Evolutionary conservation across 2,797 vertebrate genomes (phyloP), one percentile per base, ranked within the genome.

Genomic region (Sebastes hopkinsi): DNA sequence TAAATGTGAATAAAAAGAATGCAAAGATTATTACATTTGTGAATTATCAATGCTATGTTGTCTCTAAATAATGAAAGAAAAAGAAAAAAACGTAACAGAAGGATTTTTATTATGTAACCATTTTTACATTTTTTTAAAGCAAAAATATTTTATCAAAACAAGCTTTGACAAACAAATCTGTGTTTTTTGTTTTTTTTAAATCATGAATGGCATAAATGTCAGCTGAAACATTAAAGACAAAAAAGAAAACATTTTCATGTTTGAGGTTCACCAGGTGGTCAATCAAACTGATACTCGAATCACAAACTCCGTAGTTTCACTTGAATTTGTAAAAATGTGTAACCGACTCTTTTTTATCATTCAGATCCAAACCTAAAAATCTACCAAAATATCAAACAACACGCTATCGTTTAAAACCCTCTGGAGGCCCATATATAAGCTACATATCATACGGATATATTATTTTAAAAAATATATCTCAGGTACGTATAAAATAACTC

Each of bases 401-500:
- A 50, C 6, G 3, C 50, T 22, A 6, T 7, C 1, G 4, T 73
- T 32, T 16, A 7, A 65, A 85, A 29, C 10, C 10, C 6, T 60
- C 13, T 13, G 16, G 0, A 60, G 18, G n/a, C 5, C 12, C 5
- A 30, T 4, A 30, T 12, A 72, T 10, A 23, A 58, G 56, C 22
- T 23, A 42, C 36, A 68, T 8, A 9, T 27, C 11, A 54, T n/a
- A 62, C 6, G 1, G 50, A 61, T 66, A 52, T 27, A 59, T 64
- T 18, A 55, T 66, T 68, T 78, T 22, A 11, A 67, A 82, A 76
- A 46, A 84, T 67, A 76, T 23, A 75, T 67, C 29, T 77, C 52
- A 50, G 30, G 50, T 76, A 67, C 12, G 55, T 68, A 72, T 65
- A 69, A 76, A 83, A 75, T 59, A 67, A 32, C 32, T 69, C 9